Evolutionary conservation across 2,888 invertebrate genomes (phyloP).

Genomic region (Stictocephala bisonia): DNA sequence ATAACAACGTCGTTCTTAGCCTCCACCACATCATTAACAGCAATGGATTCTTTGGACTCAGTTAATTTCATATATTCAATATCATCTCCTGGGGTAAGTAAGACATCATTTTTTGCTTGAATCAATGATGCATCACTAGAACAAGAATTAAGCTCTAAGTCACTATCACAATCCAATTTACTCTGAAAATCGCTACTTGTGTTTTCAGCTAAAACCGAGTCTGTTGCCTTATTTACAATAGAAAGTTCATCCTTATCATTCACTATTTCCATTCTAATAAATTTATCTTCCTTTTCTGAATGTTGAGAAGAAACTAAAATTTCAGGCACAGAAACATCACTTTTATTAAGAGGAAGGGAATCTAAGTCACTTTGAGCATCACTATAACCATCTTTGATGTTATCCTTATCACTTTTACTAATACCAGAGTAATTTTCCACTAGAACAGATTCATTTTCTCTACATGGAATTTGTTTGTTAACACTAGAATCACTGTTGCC

Average conservation of each 20-base stretch:
- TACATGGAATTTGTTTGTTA: no score
- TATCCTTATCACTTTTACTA: no score
- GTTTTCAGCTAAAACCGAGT: slow-evolving; percentile 21
- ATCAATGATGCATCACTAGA: slow-evolving; percentile 9
- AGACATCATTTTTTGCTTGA: slow-evolving; percentile 1
- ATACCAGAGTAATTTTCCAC: no score
- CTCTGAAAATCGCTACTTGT: not conserved
- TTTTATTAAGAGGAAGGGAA: no score
- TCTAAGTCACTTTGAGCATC: slow-evolving; percentile 56
- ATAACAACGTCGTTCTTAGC: not conserved
- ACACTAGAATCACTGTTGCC: no score
- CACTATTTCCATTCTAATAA: no score
- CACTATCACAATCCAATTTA: slow-evolving; percentile 30
- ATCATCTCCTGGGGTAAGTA: not conserved
- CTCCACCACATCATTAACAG: not conserved
- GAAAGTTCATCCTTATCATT: not conserved
- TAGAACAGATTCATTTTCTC: no score
- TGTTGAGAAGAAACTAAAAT: slow-evolving; percentile 1
- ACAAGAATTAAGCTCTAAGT: slow-evolving; percentile 10
- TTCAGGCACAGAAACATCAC: slow-evolving; percentile 18
- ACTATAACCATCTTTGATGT: slow-evolving; percentile 6
- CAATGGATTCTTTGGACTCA: slow-evolving; percentile 21
- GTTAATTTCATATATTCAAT: slow-evolving; percentile 6
- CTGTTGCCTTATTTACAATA: slow-evolving; percentile 11
- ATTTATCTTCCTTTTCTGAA: no score